phyloP scores from a whole-genome alignment of 2,797 vertebrate species.

The Trachurus trachurus region DNA sequence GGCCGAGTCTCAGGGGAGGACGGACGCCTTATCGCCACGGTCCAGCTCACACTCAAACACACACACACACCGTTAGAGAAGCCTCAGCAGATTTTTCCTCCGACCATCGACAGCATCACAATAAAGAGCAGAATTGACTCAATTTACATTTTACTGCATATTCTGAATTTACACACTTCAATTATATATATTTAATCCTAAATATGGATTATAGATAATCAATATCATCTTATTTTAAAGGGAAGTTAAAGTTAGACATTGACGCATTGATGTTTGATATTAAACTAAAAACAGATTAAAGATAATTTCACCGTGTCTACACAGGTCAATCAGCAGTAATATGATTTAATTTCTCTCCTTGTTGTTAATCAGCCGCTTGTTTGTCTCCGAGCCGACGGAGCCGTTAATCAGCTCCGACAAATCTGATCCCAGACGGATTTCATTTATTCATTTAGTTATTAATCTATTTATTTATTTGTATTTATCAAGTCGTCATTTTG shows the following conservation, averaged over 20 bases:
- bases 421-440: not conserved
- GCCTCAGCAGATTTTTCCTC: slow-evolving; percentile 18
- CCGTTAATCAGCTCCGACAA: slow-evolving; percentile 51
- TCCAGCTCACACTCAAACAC: slow-evolving; percentile 42
- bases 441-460: not conserved
- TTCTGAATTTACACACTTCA: too few species aligned
- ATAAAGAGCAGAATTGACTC: slow-evolving; percentile 2
- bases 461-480: too few species aligned
- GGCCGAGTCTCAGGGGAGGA: slow-evolving; percentile 41
- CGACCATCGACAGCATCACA: slow-evolving; percentile 13
- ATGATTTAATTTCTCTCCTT: slow-evolving; percentile 21
- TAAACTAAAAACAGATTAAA: not conserved
- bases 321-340: not conserved
- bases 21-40: slow-evolving; percentile 57
- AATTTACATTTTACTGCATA: not conserved
- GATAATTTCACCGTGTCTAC: not conserved
- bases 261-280: not conserved
- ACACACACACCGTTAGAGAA: not conserved
- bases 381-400: slow-evolving; percentile 18
- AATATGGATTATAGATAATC: not conserved
- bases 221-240: not conserved
- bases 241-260: not conserved
- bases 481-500: not conserved
- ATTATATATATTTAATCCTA: not conserved
- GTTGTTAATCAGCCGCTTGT: slow-evolving; percentile 41